Conservation (phyloP, 1,140 invertebrate genomes). For the Aradophagus sp. region DNA sequence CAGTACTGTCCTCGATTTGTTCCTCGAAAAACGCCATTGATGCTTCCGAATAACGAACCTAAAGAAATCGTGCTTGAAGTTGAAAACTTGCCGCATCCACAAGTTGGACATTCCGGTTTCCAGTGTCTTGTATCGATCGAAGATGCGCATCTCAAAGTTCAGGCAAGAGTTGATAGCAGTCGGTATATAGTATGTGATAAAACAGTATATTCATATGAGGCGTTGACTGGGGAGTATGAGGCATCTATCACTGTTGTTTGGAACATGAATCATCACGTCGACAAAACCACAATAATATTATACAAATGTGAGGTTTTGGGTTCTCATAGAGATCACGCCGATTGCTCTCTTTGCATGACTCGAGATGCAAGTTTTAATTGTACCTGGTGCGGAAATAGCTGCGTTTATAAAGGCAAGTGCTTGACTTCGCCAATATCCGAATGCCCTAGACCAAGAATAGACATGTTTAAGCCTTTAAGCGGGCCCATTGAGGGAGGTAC, state of each 20-base stretch:
- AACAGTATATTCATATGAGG: constrained; percentile 93
- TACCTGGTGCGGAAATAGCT: constrained; percentile 92
- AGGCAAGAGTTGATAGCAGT: constrained; percentile 87
- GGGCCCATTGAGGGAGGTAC: constrained; percentile 98
- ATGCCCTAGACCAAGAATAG: constrained; percentile 93
- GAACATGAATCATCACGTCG: constrained; percentile 94
- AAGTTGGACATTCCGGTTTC: constrained; percentile 89
- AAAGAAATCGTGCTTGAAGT: constrained; percentile 92
- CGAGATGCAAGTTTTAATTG: constrained; percentile 91
- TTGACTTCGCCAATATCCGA: constrained; percentile 82
- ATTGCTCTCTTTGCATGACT: constrained; percentile 95
- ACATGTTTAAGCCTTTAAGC: constrained; percentile 94
- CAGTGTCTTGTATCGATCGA: constrained; percentile 94
- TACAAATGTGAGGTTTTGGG: constrained; percentile 97
- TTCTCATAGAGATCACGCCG: constrained; percentile 91
- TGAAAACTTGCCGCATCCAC: constrained; percentile 91
- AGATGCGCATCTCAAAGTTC: constrained; percentile 89
- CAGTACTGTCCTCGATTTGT: constrained; percentile 88
- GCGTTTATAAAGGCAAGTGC: constrained; percentile 89
- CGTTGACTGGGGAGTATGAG: constrained; percentile 88
- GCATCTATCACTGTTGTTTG: constrained; percentile 92
- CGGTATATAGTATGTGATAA: constrained; percentile 92
- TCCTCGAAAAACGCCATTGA: constrained; percentile 77
- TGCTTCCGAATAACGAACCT: constrained; percentile 90
- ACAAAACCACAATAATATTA: constrained; percentile 90